Percentiles rank a stretch among this genome's conserved stretches.
Conservation (phyloP, 2,888 invertebrate species). For the Lampropteryx suffumata region DNA sequence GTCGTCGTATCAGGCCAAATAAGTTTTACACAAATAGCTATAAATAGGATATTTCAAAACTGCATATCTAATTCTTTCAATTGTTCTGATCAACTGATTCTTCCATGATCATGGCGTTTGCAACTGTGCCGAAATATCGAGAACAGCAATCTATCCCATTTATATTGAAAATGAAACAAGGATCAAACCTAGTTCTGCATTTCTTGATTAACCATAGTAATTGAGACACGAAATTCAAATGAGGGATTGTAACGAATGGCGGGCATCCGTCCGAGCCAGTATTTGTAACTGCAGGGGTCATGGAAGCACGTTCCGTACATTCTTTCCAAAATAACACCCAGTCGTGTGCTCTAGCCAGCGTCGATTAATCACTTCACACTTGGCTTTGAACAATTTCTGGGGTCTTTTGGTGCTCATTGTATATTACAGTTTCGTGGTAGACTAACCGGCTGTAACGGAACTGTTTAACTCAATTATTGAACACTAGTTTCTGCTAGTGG, state of each 20-base stretch:
- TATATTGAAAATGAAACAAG: no score
- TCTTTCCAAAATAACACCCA: slow-evolving; percentile 76
- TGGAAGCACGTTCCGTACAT: slow-evolving; percentile 76
- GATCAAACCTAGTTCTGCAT: slow-evolving; percentile 6
- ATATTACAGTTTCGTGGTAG: slow-evolving; percentile 18
- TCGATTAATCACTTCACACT: slow-evolving; percentile 77
- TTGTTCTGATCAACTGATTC: no score
- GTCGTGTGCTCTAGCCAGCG: slow-evolving; percentile 61
- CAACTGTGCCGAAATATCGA: no score
- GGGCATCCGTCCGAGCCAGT: slow-evolving; percentile 62
- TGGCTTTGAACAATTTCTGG: slow-evolving; percentile 38
- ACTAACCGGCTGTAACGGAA: slow-evolving; percentile 2
- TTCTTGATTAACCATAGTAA: slow-evolving; percentile 37
- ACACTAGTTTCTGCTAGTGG: not conserved
- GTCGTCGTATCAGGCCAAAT: no score
- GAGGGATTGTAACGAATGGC: slow-evolving; percentile 70
- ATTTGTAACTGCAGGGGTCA: slow-evolving; percentile 75
- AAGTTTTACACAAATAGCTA: no score
- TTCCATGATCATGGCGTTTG: no score
- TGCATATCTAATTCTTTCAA: no score
- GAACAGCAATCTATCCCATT: no score
- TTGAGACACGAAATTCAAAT: slow-evolving; percentile 74
- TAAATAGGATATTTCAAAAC: no score
- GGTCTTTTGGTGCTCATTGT: slow-evolving; percentile 28
- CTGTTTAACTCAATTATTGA: slow-evolving; percentile 3